A percentile compares a stretch with the other conserved stretches of the same genome.
phyloP scores from a whole-genome alignment of 2,113 vertebrate species.

The Sakesphorus luctuosus region DNA sequence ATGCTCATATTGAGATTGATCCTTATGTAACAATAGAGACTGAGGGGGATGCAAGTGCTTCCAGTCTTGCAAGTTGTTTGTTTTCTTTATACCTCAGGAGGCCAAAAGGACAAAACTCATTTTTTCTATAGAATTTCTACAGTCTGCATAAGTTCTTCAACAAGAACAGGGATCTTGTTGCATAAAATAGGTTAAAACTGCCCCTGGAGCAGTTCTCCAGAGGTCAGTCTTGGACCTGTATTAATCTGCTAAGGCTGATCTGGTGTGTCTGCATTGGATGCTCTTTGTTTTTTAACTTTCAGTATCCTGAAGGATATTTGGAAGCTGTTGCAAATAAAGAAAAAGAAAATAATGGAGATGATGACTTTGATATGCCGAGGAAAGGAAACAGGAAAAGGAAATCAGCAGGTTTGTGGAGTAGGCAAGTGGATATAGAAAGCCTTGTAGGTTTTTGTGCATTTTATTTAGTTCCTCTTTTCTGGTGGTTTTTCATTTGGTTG shows the following conservation, averaged over 20 bases:
- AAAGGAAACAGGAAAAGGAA: conserved; percentile 89
- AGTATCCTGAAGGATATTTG: conserved; percentile 97
- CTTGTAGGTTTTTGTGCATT: neutral
- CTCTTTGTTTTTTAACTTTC: neutral
- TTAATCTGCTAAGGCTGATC: neutral
- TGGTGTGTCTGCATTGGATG: neutral
- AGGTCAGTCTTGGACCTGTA: too few species aligned
- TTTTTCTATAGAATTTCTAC: neutral
- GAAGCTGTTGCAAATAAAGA: conserved; percentile 87
- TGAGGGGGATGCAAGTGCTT: neutral
- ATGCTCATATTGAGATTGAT: rapidly evolving
- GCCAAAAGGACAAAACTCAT: neutral
- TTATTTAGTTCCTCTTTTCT: neutral
- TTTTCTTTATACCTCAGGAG: neutral
- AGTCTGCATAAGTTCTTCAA: neutral
- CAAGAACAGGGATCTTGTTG: neutral
- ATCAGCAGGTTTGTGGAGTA: conserved; percentile 75
- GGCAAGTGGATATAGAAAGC: neutral
- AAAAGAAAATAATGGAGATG: conserved; percentile 83
- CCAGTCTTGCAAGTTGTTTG: neutral
- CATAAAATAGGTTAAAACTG: neutral
- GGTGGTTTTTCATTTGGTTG: neutral
- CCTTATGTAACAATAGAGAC: neutral
- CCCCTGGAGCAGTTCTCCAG: neutral
- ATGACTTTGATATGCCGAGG: conserved; percentile 75